These are phyloP conservation scores for Hyperopisus bebe DNA, from an alignment of 2,113 vertebrate genomes.

Conservation along the genomic window DNA sequence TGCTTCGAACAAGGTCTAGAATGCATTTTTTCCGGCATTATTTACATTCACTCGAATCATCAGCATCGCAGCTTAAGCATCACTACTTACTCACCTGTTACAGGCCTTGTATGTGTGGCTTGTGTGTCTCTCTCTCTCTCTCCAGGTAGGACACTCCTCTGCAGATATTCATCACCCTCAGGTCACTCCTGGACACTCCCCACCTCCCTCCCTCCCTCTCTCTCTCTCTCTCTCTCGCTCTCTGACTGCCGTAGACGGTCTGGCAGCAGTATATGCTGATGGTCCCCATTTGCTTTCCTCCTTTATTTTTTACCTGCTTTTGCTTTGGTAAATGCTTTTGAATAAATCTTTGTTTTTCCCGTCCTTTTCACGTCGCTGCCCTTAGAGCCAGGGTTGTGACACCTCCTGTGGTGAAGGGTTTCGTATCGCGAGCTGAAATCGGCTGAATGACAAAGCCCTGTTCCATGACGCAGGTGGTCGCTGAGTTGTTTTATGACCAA, in stretches of 20 bases:
- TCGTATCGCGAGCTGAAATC: neutral
- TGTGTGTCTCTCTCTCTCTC: no score
- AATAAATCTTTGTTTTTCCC: neutral
- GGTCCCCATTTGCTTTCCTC: neutral
- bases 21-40: neutral
- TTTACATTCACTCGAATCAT: neutral
- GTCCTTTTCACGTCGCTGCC: neutral
- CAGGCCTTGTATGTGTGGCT: no score
- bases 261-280: neutral
- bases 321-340: neutral
- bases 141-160: no score
- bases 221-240: neutral
- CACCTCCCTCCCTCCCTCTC: no score
- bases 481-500: neutral
- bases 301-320: neutral
- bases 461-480: neutral
- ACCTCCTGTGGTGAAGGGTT: neutral
- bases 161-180: no score
- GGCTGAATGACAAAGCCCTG: neutral
- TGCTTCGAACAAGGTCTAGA: neutral
- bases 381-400: neutral
- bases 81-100: neutral
- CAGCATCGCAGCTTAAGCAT: neutral
- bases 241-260: no score
- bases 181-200: neutral